Conservation (phyloP, 1,140 invertebrate species). For the Euwallacea similis region DNA sequence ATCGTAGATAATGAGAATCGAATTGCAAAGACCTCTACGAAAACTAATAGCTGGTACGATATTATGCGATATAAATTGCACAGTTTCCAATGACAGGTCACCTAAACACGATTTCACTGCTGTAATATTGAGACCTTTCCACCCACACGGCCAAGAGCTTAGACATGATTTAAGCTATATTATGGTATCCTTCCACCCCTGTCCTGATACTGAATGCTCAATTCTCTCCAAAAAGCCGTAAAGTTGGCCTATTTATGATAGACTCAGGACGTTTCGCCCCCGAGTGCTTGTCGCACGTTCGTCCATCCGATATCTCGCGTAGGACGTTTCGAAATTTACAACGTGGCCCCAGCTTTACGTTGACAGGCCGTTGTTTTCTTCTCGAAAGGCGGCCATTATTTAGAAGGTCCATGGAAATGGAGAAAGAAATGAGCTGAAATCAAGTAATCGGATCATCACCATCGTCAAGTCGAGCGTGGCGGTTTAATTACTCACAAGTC, state of each 20-base stretch:
- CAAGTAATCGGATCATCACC: background rate
- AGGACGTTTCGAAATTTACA: conserved; percentile 24
- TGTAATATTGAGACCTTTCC: conserved; percentile 3
- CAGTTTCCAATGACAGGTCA: background rate
- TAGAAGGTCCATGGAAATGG: background rate
- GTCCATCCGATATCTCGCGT: conserved; percentile 24
- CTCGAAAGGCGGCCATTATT: background rate
- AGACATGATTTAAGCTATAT: background rate
- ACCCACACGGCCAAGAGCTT: background rate
- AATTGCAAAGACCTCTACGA: too few relatives aligned
- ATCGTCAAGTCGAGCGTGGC: background rate
- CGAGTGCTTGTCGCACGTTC: conserved; percentile 16
- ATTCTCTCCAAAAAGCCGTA: conserved; percentile 15
- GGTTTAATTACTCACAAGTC: conserved; percentile 3
- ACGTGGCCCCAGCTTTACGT: conserved; percentile 1
- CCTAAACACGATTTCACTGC: background rate
- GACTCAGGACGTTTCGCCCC: conserved; percentile 21
- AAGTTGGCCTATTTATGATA: conserved; percentile 15
- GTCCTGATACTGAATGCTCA: conserved; percentile 3
- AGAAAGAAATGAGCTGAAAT: background rate
- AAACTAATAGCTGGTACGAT: too few relatives aligned
- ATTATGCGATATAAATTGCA: background rate
- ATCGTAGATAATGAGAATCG: too few relatives aligned
- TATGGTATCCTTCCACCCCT: conserved; percentile 1
- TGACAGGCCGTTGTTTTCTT: conserved; percentile 15